Evolutionary conservation across 2,888 invertebrate species (phyloP), one percentile per base, ranked within the genome.

Genomic region (Dasysyrphus albostriatus): DNA sequence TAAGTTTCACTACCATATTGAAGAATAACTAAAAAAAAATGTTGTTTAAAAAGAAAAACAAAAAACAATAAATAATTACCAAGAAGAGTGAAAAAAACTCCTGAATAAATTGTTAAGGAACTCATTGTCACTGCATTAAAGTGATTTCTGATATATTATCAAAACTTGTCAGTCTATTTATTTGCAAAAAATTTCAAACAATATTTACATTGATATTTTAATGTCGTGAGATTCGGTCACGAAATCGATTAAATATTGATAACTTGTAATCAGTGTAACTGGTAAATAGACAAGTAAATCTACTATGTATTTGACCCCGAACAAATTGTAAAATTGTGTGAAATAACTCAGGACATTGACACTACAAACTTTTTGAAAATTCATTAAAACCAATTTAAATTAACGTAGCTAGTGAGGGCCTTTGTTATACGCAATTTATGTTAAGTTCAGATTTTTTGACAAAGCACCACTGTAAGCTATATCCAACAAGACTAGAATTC

Each of bases 81-180:
- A 59, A 37, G 37, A 59, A 59, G 2, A 19, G 39, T 12, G 10
- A 59, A 39, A 12, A 59, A 3, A 37, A 12, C 10, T 59, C 16
- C 59, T 59, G 19, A 39, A 19, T 10, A 3, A 39, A 14, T 24
- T 39, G 8, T 37, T 10, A 6, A n/a, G 12, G 19, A 59, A 39
- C 37, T 37, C 59, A 59, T 59, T 37, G 5, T 39, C 9, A 0
- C 54, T 54, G 14, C 8, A 1, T 56, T 12, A 5, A 5, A 2
- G 10, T 42, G 5, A 42, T 12, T 59, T 59, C 16, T 59, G 19
- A 59, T 59, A 19, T 5, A 0, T 1, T 19, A 6, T 0, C 2
- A 5, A 59, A 1, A 37, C 14, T 59, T 16, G 24, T 56, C 8
- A 5, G 59, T 39, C 59, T 59, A 39, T 59, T 59, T 59, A 59